Base-by-base conservation (phyloP, 2,797 vertebrate species). In the Lates japonicus region DNA sequence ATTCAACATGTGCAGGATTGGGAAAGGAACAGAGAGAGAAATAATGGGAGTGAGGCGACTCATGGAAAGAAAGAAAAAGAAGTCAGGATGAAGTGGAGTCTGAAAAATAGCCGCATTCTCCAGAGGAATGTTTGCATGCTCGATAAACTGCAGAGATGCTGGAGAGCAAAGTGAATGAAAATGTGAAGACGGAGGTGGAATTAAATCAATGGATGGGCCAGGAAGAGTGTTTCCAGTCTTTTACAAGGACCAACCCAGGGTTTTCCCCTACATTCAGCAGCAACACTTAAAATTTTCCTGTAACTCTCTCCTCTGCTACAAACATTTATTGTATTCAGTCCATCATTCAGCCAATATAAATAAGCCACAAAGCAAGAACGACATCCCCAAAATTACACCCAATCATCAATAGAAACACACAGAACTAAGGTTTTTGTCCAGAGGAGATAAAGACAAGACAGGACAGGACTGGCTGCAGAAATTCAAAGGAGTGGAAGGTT, bases 161-260 rank as follows among this genome's bases (percentile, higher is more conserved):
- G 62, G 73, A 64, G 65, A 51, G 57, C 49, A 51, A 76, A 77
- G 39, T 71, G 58, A 84, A 73, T 70, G 60, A 79, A 86, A 86
- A 76, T 63, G 68, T 57, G 54, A 72, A 46, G 54, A 57, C 20
- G 5, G 62, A 70, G 59, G 75, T 72, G 68, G 73, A 87, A 59
- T 44, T 25, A 64, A 44, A 76, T 78, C 31, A 10, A 20, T 14
- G 51, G 55, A 70, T 67, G 66, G 86, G 82, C 51, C 76, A 83
- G 61, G 82, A 63, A 35, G 66, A 59, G 74, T 54, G 33, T 80
- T 89, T 87, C 74, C 61, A 86, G 46, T 33, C 51, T 70, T 76
- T 85, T 87, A 80, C 78, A 80, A 63, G 52, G 65, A 67, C 82
- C 82, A 86, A 78, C 89, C 86, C 85, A 67, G 70, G 76, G 71